Base-by-base conservation (phyloP, 2,888 invertebrate species). In the Noctuana brunneofusca region DNA sequence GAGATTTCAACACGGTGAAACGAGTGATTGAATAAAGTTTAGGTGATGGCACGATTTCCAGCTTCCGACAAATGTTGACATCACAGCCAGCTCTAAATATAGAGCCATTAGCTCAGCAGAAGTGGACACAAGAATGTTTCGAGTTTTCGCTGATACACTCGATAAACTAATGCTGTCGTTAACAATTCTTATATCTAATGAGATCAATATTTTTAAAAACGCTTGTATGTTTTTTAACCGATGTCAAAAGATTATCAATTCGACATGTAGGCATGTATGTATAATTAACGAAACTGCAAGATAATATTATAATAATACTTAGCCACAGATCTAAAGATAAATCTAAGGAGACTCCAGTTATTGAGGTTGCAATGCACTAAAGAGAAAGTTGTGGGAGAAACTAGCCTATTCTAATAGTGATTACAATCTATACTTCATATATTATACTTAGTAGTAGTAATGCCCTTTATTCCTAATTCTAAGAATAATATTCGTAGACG, bases 31-130 rank as follows among this genome's bases (percentile, higher is more conserved):
- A 71, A 71, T 71, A 65, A 73, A 75, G 70, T 75, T 71, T 75
- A 59, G 63, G 71, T 74, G 79, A 72, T 72, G 72, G 71, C 75
- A 78, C 74, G 72, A 77, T 78, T 80, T 81, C 78, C 80, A 84
- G 79, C 71, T 77, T 79, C 80, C 74, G 73, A 74, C 71, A 71
- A 76, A 71, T 78, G 71, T 79, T 81, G 83, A 84, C 83, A 82
- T 84, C 85, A 84, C 72, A 65, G 72, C 70, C 69, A 65, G 41
- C 54, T 66, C 72, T 85, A 84, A 78, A 83, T 82, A 78, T 86
- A 86, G 83, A 71, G 64, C 69, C 74, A 80, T 81, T 81, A 81
- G 76, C 76, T 76, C 79, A 75, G 74, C 73, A 77, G 73, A 78
- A 81, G 77, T 78, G 74, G 73, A 69, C 70, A 38, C 49, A 55